Evolutionary conservation across 2,797 vertebrate species (phyloP).

Genomic region (Poecilia velifera): DNA sequence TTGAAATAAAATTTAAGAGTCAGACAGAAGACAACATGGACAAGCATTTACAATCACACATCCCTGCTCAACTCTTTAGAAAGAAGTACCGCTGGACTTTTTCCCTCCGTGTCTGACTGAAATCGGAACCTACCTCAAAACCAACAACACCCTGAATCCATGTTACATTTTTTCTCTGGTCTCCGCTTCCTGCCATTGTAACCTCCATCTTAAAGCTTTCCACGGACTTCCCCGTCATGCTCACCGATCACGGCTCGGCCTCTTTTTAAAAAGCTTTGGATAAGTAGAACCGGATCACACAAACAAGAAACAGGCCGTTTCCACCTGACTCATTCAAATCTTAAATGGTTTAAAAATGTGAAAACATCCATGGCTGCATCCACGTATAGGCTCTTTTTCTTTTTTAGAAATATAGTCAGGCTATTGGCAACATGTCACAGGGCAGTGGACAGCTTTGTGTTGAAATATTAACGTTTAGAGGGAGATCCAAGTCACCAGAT

Average conservation of each 20-base stretch:
- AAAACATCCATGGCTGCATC: constrained; percentile 20
- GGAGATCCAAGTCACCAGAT: background rate
- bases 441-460: constrained; percentile 76
- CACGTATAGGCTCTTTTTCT: background rate
- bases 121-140: background rate
- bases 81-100: constrained; percentile 26
- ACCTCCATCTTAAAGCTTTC: background rate
- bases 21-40: constrained; percentile 58
- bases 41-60: constrained; percentile 71
- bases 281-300: background rate
- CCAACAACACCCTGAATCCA: background rate
- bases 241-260: background rate
- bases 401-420: constrained; percentile 18
- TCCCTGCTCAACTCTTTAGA: constrained; percentile 39
- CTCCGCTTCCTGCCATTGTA: background rate
- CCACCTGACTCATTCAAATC: background rate
- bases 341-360: constrained; percentile 21
- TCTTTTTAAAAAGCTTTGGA: background rate
- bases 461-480: constrained; percentile 1
- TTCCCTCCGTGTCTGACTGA: constrained; percentile 32
- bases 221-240: background rate
- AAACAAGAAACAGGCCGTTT: background rate
- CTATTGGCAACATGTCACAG: constrained; percentile 27
- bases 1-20: constrained; percentile 50
- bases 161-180: background rate